phyloP scores from a whole-genome alignment of 2,797 vertebrate species.

The Capromys pilorides region DNA sequence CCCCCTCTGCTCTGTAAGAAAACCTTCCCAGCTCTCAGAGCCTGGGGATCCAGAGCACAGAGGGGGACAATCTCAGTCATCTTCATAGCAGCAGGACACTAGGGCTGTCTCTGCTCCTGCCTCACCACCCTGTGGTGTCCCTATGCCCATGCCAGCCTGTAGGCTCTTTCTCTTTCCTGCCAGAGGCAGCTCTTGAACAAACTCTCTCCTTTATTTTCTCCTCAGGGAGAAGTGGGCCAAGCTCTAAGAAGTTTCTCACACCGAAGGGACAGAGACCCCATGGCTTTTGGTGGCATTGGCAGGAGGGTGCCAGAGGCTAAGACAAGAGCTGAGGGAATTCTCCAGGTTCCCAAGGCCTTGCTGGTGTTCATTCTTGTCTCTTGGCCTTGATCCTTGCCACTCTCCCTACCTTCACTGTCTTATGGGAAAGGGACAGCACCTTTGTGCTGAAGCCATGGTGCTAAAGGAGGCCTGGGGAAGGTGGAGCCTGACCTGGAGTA shows the following conservation, averaged over 20 bases:
- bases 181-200: neutral
- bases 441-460: fast-evolving
- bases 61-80: neutral
- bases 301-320: neutral
- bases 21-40: neutral
- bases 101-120: neutral
- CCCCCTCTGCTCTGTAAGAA: neutral
- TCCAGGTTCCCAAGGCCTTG: neutral
- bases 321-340: neutral
- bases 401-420: neutral
- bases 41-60: fast-evolving
- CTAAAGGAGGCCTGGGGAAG: neutral
- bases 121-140: too few species aligned
- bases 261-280: fast-evolving
- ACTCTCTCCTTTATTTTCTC: neutral
- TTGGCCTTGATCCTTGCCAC: neutral
- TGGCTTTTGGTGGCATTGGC: fast-evolving
- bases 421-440: neutral
- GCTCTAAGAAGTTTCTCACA: neutral
- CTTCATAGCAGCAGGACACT: neutral
- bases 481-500: neutral
- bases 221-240: neutral
- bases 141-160: neutral
- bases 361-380: neutral
- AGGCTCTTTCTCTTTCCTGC: neutral